Conservation (phyloP, 2,797 vertebrate species). For the Eulemur mongoz region DNA sequence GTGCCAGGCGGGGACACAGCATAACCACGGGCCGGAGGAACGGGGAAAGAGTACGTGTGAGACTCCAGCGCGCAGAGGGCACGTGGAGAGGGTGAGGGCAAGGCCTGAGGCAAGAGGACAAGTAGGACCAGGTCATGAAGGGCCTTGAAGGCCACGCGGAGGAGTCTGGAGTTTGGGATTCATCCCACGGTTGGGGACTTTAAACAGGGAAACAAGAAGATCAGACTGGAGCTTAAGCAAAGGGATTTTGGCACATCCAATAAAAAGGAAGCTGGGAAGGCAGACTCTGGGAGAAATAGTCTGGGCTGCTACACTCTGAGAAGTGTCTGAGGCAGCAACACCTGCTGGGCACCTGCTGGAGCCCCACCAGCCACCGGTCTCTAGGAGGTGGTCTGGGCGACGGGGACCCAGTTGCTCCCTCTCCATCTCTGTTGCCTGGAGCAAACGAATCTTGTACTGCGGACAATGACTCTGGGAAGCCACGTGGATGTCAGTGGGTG, state of each 20-base stretch:
- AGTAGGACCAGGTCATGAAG: background rate
- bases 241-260: background rate
- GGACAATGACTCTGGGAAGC: background rate
- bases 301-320: background rate
- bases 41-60: accelerated
- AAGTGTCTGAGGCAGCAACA: background rate
- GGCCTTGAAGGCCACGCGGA: background rate
- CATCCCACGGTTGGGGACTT: background rate
- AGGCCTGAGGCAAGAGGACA: background rate
- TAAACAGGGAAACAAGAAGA: background rate
- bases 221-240: background rate
- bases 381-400: accelerated
- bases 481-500: background rate
- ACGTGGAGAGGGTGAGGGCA: background rate
- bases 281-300: background rate
- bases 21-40: background rate
- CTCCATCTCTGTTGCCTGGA: background rate
- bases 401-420: accelerated
- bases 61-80: accelerated
- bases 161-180: background rate
- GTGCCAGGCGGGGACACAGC: background rate
- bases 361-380: background rate
- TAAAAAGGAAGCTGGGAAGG: background rate
- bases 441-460: background rate
- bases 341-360: background rate